A percentile compares a stretch with the other conserved stretches of the same genome.
These are phyloP conservation scores for Pomacea maculata DNA, from an alignment of 1,140 invertebrate species.

Conservation along the genomic window DNA sequence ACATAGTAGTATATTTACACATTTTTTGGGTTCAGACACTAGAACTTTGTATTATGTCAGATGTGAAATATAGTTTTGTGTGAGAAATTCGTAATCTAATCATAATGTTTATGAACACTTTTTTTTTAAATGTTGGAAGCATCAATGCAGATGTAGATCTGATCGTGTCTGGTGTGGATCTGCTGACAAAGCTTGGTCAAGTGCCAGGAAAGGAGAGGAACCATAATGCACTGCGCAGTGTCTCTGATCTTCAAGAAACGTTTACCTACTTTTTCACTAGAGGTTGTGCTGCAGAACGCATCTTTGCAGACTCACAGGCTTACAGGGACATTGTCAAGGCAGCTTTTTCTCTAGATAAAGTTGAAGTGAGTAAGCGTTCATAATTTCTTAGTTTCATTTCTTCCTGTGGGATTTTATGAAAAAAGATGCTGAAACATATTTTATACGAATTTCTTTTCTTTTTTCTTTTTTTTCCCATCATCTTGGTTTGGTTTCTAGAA, in stretches of 20 bases:
- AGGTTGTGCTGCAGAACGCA: constrained; percentile 66
- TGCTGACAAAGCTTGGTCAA: constrained; percentile 58
- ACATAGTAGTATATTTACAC: too few species aligned
- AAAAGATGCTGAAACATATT: background rate
- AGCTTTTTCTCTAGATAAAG: constrained; percentile 51
- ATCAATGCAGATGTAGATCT: constrained; percentile 68
- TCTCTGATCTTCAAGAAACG: constrained; percentile 63
- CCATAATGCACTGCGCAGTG: constrained; percentile 52
- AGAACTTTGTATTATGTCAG: too few species aligned
- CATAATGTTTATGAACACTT: too few species aligned
- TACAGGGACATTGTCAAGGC: constrained; percentile 60
- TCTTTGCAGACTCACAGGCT: constrained; percentile 44
- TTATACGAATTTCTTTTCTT: background rate
- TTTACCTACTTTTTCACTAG: constrained; percentile 66
- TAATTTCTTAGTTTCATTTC: background rate
- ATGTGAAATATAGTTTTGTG: too few species aligned
- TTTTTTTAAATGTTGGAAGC: constrained; percentile 49
- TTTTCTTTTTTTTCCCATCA: background rate
- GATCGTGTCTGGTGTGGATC: constrained; percentile 62
- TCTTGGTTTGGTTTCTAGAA: background rate
- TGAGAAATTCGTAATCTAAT: too few species aligned
- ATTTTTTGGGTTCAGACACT: too few species aligned
- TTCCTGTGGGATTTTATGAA: background rate
- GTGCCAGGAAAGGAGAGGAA: constrained; percentile 50
- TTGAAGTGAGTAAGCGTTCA: constrained; percentile 38